Conservation (phyloP, 2,113 vertebrate genomes). For the Gracilinanus agilis region DNA sequence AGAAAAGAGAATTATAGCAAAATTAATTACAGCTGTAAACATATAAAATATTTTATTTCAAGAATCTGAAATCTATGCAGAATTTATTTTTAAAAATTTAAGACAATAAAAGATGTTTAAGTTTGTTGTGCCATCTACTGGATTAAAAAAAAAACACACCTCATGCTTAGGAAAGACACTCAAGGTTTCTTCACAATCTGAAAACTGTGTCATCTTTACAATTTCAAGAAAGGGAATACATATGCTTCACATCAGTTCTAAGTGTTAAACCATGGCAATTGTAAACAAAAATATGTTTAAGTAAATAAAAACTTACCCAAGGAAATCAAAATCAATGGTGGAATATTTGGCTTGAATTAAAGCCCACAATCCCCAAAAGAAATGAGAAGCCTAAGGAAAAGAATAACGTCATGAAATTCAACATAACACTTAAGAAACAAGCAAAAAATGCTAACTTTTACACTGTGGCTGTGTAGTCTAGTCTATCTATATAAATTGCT, state of each 20-base stretch:
- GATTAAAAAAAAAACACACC: conserved; percentile 14
- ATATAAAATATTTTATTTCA: background rate
- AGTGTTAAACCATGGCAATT: conserved; percentile 22
- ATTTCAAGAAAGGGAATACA: conserved; percentile 27
- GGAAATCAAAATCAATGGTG: conserved; percentile 98
- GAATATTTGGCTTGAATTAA: conserved; percentile 98
- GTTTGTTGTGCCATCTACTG: conserved; percentile 79
- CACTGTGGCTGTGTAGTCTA: background rate
- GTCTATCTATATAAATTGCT: background rate
- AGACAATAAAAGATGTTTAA: conserved; percentile 41
- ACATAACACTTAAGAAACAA: conserved; percentile 15
- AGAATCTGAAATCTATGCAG: background rate
- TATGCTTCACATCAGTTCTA: conserved; percentile 7
- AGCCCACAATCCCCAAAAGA: conserved; percentile 99
- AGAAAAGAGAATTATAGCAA: conserved; percentile 59
- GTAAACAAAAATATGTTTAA: conserved; percentile 1
- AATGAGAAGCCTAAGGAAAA: conserved; percentile 94
- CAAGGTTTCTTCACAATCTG: conserved; percentile 8
- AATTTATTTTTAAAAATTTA: background rate
- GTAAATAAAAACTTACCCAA: conserved; percentile 89
- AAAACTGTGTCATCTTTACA: conserved; percentile 23
- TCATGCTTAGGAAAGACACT: background rate
- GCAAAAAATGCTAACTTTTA: background rate
- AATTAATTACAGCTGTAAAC: conserved; percentile 54
- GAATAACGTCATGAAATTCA: conserved; percentile 48